Evolutionary conservation across 1,140 invertebrate genomes (phyloP).

Genomic region (Dryas iulia): DNA sequence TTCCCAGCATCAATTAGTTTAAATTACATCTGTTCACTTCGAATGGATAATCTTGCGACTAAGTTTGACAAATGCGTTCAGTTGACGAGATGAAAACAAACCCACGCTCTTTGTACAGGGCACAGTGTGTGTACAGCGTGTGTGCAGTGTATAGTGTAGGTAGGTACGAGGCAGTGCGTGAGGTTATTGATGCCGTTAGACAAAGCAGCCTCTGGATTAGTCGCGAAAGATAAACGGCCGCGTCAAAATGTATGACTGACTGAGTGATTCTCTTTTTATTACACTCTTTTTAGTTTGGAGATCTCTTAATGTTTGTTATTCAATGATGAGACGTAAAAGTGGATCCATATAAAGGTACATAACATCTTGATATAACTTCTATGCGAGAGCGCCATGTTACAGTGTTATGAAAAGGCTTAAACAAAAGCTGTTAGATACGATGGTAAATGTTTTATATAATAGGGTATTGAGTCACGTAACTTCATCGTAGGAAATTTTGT

Average conservation of each 20-base stretch:
- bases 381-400: not conserved
- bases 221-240: not conserved
- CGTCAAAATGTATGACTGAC: not conserved
- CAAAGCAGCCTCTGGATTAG: not conserved
- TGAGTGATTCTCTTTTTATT: not conserved
- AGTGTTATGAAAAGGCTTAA: no score
- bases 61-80: slow-evolving; percentile 15
- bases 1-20: slow-evolving; percentile 22
- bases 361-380: not conserved
- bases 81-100: slow-evolving; percentile 16
- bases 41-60: slow-evolving; percentile 36
- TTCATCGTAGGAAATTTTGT: no score
- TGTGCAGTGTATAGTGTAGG: not conserved
- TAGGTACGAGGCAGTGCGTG: not conserved
- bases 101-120: slow-evolving; percentile 20
- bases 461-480: no score
- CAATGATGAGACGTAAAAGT: not conserved
- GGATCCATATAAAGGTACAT: not conserved
- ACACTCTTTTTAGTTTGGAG: not conserved
- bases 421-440: no score
- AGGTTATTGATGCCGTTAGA: not conserved
- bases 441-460: no score
- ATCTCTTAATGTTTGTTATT: not conserved
- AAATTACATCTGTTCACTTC: slow-evolving; percentile 24
- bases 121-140: not conserved